phyloP scores from a whole-genome alignment of 2,888 invertebrate species.

The Eustalomyia histrio region DNA sequence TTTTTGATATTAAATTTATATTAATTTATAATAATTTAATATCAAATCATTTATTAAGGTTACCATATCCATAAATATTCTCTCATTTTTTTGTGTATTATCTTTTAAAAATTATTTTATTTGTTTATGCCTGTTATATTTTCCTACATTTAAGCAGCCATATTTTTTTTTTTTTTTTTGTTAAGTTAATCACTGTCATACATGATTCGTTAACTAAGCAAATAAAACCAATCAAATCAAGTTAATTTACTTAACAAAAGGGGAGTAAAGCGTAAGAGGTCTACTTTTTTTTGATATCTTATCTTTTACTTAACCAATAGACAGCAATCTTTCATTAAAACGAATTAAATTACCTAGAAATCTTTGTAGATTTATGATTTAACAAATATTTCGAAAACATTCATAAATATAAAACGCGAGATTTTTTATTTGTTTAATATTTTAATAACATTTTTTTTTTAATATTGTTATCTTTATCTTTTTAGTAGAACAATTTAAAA shows the following conservation, averaged over 20 bases:
- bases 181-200: slow-evolving; percentile 42
- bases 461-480: slow-evolving; percentile 48
- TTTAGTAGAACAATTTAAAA: slow-evolving; percentile 25
- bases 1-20: neutral
- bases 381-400: slow-evolving; percentile 59
- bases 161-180: slow-evolving; percentile 53
- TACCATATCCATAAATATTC: slow-evolving; percentile 38
- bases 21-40: slow-evolving; percentile 2
- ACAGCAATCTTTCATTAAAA: slow-evolving; percentile 47
- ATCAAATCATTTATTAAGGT: slow-evolving; percentile 32
- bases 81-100: neutral
- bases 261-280: slow-evolving; percentile 1
- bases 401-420: slow-evolving; percentile 16
- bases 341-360: slow-evolving; percentile 47
- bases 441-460: slow-evolving; percentile 36
- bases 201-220: slow-evolving; percentile 52
- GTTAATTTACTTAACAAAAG: slow-evolving; percentile 42
- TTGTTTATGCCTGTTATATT: slow-evolving; percentile 26
- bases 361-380: slow-evolving; percentile 64
- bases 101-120: slow-evolving; percentile 46
- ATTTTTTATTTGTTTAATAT: slow-evolving; percentile 49
- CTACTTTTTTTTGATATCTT: slow-evolving; percentile 48
- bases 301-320: slow-evolving; percentile 57
- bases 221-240: slow-evolving; percentile 65
- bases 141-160: slow-evolving; percentile 44